Percentiles rank a stretch among this genome's conserved stretches.
These are phyloP conservation scores for Oryzias sinensis DNA, from an alignment of 2,797 vertebrate genomes.

Conservation along the genomic window DNA sequence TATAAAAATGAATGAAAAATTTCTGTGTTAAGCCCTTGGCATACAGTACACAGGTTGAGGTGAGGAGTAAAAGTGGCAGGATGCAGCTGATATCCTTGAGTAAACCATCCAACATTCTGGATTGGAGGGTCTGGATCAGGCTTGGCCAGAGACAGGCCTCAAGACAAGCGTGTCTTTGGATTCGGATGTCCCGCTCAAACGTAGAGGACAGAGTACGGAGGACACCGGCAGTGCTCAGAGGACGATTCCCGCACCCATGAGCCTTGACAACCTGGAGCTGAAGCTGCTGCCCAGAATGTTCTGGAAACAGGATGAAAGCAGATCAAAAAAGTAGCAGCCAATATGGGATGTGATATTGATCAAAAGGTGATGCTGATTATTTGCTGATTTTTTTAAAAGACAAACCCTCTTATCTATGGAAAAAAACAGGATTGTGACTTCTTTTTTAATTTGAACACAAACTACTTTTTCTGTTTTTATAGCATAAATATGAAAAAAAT, in stretches of 20 bases:
- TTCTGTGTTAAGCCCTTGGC: constrained; percentile 47
- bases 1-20: constrained; percentile 41
- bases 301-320: constrained; percentile 50
- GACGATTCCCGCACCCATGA: constrained; percentile 82
- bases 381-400: neutral
- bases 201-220: constrained; percentile 81
- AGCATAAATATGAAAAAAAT: no score
- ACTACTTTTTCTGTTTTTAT: no score
- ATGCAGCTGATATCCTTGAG: constrained; percentile 66
- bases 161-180: constrained; percentile 29
- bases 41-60: constrained; percentile 65
- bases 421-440: no score
- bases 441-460: no score
- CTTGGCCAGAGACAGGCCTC: constrained; percentile 37
- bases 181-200: constrained; percentile 66
- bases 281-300: constrained; percentile 84
- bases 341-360: no score
- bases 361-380: no score
- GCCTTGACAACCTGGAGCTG: constrained; percentile 81
- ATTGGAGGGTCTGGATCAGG: constrained; percentile 29
- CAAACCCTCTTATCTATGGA: no score
- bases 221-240: constrained; percentile 78
- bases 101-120: constrained; percentile 50
- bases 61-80: constrained; percentile 62
- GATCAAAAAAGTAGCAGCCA: neutral